phyloP scores from a whole-genome alignment of 1,140 invertebrate species.

The Bombus vancouverensis region DNA sequence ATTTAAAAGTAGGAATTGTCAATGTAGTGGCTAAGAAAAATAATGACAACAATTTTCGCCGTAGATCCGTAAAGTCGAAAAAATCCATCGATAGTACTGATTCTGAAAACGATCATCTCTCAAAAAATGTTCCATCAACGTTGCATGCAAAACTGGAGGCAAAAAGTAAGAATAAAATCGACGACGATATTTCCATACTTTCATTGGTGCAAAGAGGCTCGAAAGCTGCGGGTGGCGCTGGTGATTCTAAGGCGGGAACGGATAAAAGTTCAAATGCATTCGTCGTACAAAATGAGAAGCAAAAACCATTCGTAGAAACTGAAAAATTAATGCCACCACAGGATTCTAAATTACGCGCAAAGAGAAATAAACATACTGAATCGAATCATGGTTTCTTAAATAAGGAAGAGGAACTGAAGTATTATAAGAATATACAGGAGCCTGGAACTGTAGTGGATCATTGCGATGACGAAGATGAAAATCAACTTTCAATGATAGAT shows the following conservation, averaged over 20 bases:
- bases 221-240: not conserved
- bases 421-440: constrained; percentile 33
- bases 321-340: not conserved
- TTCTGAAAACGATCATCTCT: not conserved
- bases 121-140: not conserved
- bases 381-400: constrained; percentile 14
- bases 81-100: not conserved
- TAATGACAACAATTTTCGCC: constrained; percentile 32
- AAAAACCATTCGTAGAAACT: not conserved
- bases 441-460: not conserved
- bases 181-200: not conserved
- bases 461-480: not conserved
- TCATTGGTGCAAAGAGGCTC: not conserved
- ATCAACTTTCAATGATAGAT: not conserved
- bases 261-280: not conserved
- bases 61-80: constrained; percentile 24
- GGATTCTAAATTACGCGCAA: constrained; percentile 40
- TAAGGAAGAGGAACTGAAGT: constrained; percentile 33
- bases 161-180: not conserved
- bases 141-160: not conserved
- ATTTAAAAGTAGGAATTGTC: constrained; percentile 26
- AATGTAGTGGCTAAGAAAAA: constrained; percentile 24
- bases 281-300: not conserved
- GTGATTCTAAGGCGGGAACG: not conserved
- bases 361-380: constrained; percentile 40